Base-by-base conservation (phyloP, 2,113 vertebrate species). In the Ivindomyrus marchei region DNA sequence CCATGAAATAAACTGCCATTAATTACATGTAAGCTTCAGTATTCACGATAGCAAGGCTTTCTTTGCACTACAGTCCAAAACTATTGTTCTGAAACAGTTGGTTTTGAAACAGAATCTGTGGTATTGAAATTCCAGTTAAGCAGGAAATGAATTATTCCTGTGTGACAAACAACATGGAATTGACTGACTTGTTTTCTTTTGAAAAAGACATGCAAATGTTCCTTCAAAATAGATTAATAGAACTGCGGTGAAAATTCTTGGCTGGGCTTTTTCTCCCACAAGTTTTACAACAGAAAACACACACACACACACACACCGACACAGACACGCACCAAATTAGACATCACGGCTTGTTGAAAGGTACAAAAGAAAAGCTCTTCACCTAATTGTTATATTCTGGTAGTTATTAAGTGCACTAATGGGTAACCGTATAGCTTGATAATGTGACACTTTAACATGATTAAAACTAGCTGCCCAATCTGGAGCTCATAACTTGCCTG, bases 91-190 rank as follows among this genome's bases (percentile, higher is more conserved):
- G n/a, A 70, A 27, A 27, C 9, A 66, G 24, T n/a, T 56, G 52
- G 17, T 56, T 56, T 56, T 56, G 52, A 56, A 56, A 56, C 53
- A 56, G 21, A 45, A 66, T 66, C n/a, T 27, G n/a, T 21, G n/a
- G 36, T 39, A 49, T 11, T 87, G 85, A 53, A 87, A 58, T 88
- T 88, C 86, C 50, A 88, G 86, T 88, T 88, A 19, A 58, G 31
- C 86, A 58, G 52, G 86, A 88, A 88, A n/a, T 88, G 27, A 39
- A 17, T 58, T 36, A 56, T 49, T 19, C 52, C 9, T 17, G n/a
- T 9, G 15, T 45, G 42, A 83, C 77, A 42, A 83, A 83, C 9
- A 45, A 19, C 19, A 19, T 2, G 1, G 36, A 39, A 17, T 10
- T 83, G 36, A 45, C 15, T 83, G 39, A 83, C 42, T 83, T 83